phyloP scores from a whole-genome alignment of 92 coral and sea anemone genomes.

The Parazoanthus swiftii region DNA sequence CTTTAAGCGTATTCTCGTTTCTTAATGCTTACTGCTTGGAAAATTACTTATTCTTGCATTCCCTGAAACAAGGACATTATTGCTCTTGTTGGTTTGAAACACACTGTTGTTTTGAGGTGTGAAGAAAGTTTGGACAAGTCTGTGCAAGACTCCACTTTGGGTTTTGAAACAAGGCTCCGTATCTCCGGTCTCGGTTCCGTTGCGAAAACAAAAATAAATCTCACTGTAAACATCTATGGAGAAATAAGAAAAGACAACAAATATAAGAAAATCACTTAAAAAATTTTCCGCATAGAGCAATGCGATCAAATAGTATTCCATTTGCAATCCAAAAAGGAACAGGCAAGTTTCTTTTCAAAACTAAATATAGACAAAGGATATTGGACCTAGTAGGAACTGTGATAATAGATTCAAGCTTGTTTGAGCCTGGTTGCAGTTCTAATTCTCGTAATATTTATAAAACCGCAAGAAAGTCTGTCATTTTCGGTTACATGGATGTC shows the following conservation, averaged over 20 bases:
- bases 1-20: neutral
- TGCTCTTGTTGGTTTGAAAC: too few species aligned
- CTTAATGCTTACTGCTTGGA: neutral
- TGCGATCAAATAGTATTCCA: neutral
- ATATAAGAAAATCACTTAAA: neutral
- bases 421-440: neutral
- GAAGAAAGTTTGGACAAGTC: neutral
- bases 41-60: neutral
- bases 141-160: neutral
- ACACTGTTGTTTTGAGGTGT: neutral
- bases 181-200: neutral
- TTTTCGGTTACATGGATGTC: neutral
- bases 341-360: neutral
- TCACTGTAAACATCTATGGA: slow-evolving; percentile 5
- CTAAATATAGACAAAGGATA: slow-evolving; percentile 13
- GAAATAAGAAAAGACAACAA: neutral
- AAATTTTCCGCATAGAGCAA: neutral
- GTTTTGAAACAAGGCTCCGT: neutral
- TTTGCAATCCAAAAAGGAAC: neutral
- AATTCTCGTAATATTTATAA: neutral
- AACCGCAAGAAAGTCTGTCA: neutral
- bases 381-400: neutral
- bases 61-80: neutral
- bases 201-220: neutral
- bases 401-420: neutral